Evolutionary conservation across 2,113 vertebrate species (phyloP).

Genomic region (Lasiurus borealis): DNA sequence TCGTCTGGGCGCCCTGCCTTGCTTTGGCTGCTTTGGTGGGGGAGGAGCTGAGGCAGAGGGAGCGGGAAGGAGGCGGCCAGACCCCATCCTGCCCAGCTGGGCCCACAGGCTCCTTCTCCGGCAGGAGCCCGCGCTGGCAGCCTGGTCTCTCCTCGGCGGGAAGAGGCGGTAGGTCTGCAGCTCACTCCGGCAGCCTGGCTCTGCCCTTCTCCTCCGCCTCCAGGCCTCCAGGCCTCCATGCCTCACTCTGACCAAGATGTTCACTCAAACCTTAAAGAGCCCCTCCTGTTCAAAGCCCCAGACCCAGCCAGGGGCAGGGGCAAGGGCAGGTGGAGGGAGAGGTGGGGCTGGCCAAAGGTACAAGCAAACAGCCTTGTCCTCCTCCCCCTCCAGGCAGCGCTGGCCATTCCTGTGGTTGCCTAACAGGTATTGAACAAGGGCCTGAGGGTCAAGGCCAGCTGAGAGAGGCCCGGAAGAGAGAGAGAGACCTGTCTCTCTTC

Average conservation of each 20-base stretch:
- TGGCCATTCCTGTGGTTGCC: slow-evolving; percentile 44
- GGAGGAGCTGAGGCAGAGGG: neutral
- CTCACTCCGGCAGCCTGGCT: neutral
- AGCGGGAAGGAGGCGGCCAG: neutral
- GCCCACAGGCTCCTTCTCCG: neutral
- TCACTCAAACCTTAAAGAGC: neutral
- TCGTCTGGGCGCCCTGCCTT: neutral
- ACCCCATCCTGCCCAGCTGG: neutral
- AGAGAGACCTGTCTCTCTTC: no score
- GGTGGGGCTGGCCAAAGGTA: neutral
- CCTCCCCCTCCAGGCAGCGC: neutral
- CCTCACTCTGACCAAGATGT: neutral
- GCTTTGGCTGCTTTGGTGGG: neutral
- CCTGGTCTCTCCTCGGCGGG: neutral
- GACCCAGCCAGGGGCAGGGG: no score
- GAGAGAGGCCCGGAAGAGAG: neutral
- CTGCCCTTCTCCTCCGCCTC: neutral
- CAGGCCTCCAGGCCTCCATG: neutral
- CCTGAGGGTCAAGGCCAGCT: neutral
- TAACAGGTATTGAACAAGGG: slow-evolving; percentile 44
- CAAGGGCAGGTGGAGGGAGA: neutral
- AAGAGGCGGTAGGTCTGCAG: neutral
- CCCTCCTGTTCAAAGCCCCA: neutral
- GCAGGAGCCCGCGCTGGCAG: neutral
- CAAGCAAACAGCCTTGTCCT: neutral